phyloP scores from a whole-genome alignment of 2,113 vertebrate genomes.

The Takifugu bimaculatus region DNA sequence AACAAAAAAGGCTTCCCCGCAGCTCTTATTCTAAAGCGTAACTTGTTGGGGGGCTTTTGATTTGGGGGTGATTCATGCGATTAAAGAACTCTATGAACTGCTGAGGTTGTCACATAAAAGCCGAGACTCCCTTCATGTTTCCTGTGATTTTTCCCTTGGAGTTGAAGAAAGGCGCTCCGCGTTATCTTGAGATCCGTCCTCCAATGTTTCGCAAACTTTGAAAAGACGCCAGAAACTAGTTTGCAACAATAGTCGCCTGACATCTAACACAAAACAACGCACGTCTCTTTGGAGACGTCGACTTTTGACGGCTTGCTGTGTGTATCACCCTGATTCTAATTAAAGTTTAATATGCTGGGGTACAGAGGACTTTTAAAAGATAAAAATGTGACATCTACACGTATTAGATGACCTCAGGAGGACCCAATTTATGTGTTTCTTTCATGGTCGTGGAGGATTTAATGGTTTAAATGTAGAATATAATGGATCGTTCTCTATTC shows the following conservation, averaged over 20 bases:
- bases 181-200: conserved; percentile 44
- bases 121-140: conserved; percentile 22
- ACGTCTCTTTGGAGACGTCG: conserved; percentile 18
- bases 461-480: neutral
- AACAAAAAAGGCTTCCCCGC: neutral
- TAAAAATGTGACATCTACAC: conserved; percentile 8
- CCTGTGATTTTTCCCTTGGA: conserved; percentile 23
- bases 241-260: conserved; percentile 21
- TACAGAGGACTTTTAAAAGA: conserved; percentile 20
- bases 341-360: conserved; percentile 38
- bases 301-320: conserved; percentile 37
- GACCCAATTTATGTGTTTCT: conserved; percentile 32
- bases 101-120: conserved; percentile 48
- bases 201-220: conserved; percentile 23
- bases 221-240: conserved; percentile 32
- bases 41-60: conserved; percentile 15
- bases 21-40: conserved; percentile 3
- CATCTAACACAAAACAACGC: conserved; percentile 9
- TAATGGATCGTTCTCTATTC: neutral
- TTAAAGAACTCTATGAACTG: conserved; percentile 29
- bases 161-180: conserved; percentile 14
- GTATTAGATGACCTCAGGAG: conserved; percentile 32
- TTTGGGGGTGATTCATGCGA: conserved; percentile 19
- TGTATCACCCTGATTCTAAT: conserved; percentile 9
- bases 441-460: conserved; percentile 9